Evolutionary conservation across 1,140 invertebrate genomes (phyloP), one percentile per base, ranked within the genome.

Genomic region (Ectropis grisescens): DNA sequence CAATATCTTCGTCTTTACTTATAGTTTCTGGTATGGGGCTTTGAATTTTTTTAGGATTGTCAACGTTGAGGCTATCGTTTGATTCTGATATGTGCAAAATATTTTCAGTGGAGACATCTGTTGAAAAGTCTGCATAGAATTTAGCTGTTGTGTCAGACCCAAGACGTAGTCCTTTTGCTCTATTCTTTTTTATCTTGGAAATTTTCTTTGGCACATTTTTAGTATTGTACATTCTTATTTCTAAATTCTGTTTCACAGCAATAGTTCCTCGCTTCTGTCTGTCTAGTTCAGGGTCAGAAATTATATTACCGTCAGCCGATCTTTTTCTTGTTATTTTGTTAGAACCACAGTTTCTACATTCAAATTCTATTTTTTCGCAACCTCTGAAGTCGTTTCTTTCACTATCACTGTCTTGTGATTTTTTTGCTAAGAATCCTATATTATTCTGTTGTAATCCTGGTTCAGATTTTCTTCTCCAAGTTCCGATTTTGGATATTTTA

Each of bases 401-500:
- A 33, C 45, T 58, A 30, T 80, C 67, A 57, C 65, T 68, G 8
- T 78, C 70, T 44, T 65, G 56, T 24, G 58, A 46, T 47, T 61
- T 78, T 30, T 76, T 81, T 1, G 44, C 32, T 11, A 72, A 13
- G 1, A 58, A 43, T 9, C 47, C 53, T n/a, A 48, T 47, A 13
- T 57, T 41, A 33, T 72, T 78, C 36, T 78, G 69, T 34, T 71
- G 72, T 14, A 88, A 76, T 2, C 88, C 87, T 1, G 90, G 90
- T 58, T 91, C 90, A 7, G 90, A 91, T 69, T 91, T 91, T 42
- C 90, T 71, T 53, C 90, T 69, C 89, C 89, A 90, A 37, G 83
- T 88, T 3, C 82, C 75, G 42, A 86, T 82, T 47, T 87, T 85
- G 5, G 84, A 82, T 16, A 86, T 51, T 29, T 69, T 81, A 3